Evolutionary conservation across 2,113 vertebrate species (phyloP), one percentile per base, ranked within the genome.

Genomic region (human (Homo sapiens)): DNA sequence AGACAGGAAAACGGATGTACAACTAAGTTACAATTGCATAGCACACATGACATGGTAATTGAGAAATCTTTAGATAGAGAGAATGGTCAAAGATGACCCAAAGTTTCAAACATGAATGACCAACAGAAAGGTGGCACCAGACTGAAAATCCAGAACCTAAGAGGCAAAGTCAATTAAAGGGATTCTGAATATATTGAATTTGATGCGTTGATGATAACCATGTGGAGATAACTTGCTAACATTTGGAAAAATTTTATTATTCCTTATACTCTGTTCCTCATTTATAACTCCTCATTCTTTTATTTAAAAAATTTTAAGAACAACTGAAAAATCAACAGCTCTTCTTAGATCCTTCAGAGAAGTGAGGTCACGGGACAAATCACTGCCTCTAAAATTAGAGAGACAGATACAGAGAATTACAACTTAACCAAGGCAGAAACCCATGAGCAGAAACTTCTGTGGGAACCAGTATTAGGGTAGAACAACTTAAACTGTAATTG

Each of bases 171-270:
- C 66, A 92, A 25, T 38, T 52, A 88, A 18, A 89, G 57, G 16
- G 38, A 86, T 66, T 78, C 68, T 81, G 78, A 92, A 57, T 38
- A 78, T 1, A 50, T 76, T 81, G 48, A 48, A 59, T 92, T 35
- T 23, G 45, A 78, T 57, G 3, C 89, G 43, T 59, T 72, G 12
- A 61, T 64, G 55, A 68, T 73, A 38, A 89, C 30, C 23, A 89
- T 27, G 25, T 43, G 80, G 57, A 68, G 13, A 23, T 80, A 59
- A 2, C 16, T 64, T 73, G 40, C 70, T 92, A 78, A 86, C n/a
- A 87, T 95, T 87, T 87, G 27, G 86, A 52, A 96, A 92, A 92
- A 80, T 50, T 20, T 45, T 72, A 25, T 72, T 90, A 75, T n/a
- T 90, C 35, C 43, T 97, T 95, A 86, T 2, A 70, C 18, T 38